A percentile compares a stretch with the other conserved stretches of the same genome.
These are phyloP conservation scores for Alcis repandata DNA, from an alignment of 2,888 invertebrate species.

Conservation along the genomic window DNA sequence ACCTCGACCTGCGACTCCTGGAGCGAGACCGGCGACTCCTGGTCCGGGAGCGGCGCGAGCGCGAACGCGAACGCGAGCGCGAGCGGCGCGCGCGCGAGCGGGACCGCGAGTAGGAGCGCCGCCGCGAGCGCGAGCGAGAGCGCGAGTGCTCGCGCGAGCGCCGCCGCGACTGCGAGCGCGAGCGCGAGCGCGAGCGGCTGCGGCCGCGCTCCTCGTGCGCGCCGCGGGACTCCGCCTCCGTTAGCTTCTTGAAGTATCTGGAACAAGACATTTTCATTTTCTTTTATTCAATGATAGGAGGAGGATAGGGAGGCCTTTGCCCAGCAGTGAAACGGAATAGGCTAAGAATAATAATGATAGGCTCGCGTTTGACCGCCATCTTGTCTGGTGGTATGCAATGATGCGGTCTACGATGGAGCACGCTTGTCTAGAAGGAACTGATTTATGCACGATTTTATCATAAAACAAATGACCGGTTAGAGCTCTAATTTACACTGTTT, in stretches of 20 bases:
- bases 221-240: conserved; percentile 83
- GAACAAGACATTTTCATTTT: neutral
- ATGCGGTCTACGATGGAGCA: no score
- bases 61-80: conserved; percentile 67
- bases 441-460: no score
- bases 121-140: conserved; percentile 64
- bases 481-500: no score
- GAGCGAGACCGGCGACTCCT: conserved; percentile 63
- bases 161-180: conserved; percentile 51
- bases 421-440: no score
- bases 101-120: conserved; percentile 61
- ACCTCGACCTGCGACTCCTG: conserved; percentile 62
- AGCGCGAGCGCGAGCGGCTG: conserved; percentile 52
- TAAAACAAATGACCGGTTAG: no score
- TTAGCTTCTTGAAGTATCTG: conserved; percentile 72
- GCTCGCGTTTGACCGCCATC: no score
- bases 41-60: conserved; percentile 51
- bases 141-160: conserved; percentile 61
- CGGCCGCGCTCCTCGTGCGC: conserved; percentile 75
- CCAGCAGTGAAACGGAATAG: no score
- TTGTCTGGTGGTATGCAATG: no score
- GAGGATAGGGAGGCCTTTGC: no score
- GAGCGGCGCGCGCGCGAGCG: conserved; percentile 45
- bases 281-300: no score
- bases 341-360: no score